Conservation (phyloP, 2,888 invertebrate genomes). For the Tetragonula carbonaria region DNA sequence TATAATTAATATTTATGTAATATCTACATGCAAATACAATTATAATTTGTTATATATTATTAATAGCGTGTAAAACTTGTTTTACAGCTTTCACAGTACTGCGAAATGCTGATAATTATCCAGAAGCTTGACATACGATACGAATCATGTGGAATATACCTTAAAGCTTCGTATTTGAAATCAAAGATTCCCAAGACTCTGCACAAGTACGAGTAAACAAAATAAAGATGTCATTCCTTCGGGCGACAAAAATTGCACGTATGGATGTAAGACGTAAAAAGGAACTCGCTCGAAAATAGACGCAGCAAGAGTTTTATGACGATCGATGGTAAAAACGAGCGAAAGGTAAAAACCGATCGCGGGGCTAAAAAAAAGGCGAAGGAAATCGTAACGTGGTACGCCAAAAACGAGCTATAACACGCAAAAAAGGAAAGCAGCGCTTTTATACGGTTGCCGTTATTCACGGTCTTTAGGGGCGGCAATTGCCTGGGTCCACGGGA, state of each 20-base stretch:
- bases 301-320: constrained; percentile 10
- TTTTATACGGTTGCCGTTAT: neutral
- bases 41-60: too few relatives aligned
- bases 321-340: neutral
- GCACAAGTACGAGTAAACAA: neutral
- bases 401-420: neutral
- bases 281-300: too few relatives aligned
- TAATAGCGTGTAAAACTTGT: too few relatives aligned
- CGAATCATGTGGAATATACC: too few relatives aligned
- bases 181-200: neutral
- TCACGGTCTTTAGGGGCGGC: neutral
- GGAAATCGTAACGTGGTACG: constrained; percentile 1
- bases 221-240: neutral
- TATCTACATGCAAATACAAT: too few relatives aligned
- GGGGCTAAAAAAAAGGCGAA: neutral
- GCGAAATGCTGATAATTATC: too few relatives aligned
- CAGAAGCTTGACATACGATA: too few relatives aligned
- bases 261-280: neutral
- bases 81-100: too few relatives aligned
- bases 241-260: neutral
- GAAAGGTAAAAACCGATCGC: constrained; percentile 1
- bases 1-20: too few relatives aligned
- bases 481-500: neutral
- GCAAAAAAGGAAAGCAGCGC: neutral
- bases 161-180: neutral